phyloP scores from a whole-genome alignment of 1,140 invertebrate species.

The Papilio aristodemus region DNA sequence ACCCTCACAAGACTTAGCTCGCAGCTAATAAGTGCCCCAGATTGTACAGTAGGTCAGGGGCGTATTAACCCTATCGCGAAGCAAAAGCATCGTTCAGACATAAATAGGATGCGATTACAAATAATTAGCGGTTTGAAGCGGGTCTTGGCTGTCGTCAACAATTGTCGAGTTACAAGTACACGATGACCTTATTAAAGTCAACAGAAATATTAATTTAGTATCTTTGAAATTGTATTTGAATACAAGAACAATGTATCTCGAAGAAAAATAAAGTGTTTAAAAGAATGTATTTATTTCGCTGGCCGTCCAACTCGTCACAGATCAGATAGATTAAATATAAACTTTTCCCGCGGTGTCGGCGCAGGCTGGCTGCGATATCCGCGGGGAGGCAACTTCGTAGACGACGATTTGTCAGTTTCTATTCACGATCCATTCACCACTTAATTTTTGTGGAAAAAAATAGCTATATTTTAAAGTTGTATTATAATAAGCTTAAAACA shows the following conservation, averaged over 20 bases:
- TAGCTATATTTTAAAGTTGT: too few species aligned
- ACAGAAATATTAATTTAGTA: too few species aligned
- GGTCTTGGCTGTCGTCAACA: constrained; percentile 46
- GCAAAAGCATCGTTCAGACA: constrained; percentile 35
- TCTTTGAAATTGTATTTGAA: not conserved
- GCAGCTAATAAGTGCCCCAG: constrained; percentile 47
- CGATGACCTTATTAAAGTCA: not conserved
- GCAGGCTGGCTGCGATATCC: constrained; percentile 46
- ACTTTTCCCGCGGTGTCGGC: constrained; percentile 46
- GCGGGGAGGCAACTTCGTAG: constrained; percentile 46
- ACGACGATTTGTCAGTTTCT: constrained; percentile 46
- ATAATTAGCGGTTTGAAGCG: constrained; percentile 63
- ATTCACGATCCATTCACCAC: constrained; percentile 36
- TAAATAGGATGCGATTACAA: constrained; percentile 56
- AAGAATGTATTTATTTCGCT: constrained; percentile 26
- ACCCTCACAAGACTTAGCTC: constrained; percentile 22
- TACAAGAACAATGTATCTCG: not conserved
- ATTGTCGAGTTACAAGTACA: constrained; percentile 8
- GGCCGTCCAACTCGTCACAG: constrained; percentile 38
- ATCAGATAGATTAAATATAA: constrained; percentile 55
- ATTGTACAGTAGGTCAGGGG: constrained; percentile 31
- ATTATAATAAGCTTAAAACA: too few species aligned
- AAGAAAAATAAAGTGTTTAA: not conserved
- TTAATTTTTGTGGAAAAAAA: constrained; percentile 37
- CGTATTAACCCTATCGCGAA: constrained; percentile 47